Evolutionary conservation across 2,797 vertebrate genomes (phyloP), one percentile per base, ranked within the genome.

Genomic region (Sebastes minor): DNA sequence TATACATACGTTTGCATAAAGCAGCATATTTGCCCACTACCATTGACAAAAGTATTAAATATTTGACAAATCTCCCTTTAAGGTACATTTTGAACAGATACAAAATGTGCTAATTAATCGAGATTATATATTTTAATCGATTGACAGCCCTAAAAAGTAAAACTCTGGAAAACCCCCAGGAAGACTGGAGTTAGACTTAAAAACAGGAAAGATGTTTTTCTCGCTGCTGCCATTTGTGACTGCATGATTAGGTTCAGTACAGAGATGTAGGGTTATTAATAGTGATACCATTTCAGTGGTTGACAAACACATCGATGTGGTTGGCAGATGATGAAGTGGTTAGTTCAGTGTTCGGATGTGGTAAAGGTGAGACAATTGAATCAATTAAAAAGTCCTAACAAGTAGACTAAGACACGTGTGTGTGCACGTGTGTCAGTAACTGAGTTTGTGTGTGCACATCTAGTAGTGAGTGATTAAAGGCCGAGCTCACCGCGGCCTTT

Each of bases 381-480:
- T 10, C 49, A 30, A 56, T 35, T 18, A 61, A 23, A 55, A 49
- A 27, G 23, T 55, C 42, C 25, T 61, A 18, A 8, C 8, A 56
- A 22, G 59, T n/a, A 13, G 12, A 16, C 49, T 10, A 22, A 60
- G 13, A 63, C 2, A 1, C 18, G 2, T 7, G 18, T 35, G 14
- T 27, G n/a, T 59, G 71, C 61, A 32, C 32, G 38, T 75, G 56
- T 81, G 79, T 83, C 84, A 72, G 66, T 75, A 38, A 49, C 18
- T n/a, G 67, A 20, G 8, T 71, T 46, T 70, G 63, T 79, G 59
- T 70, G 60, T 27, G 61, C 32, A 71, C 30, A 68, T 79, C 42
- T 56, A 87, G 81, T 62, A 67, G 82, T 74, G 71, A 68, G 71
- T 85, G 89, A 93, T 92, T 85, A 92, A 86, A 93, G 77, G 60